These are phyloP conservation scores for Rugalucina vietnamica DNA, from an alignment of 2,888 invertebrate species.

Conservation along the genomic window DNA sequence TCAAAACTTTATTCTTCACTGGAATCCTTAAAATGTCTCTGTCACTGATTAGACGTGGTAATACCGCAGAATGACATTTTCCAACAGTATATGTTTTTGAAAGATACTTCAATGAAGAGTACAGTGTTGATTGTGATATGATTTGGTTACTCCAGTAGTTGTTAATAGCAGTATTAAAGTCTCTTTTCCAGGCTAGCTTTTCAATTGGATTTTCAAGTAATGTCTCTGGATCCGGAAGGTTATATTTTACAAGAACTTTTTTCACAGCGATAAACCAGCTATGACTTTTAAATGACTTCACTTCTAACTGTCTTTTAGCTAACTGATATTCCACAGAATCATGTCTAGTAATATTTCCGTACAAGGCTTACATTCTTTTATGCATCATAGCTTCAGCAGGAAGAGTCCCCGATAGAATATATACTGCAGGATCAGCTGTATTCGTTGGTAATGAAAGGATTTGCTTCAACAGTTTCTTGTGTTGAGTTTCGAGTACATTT, in stretches of 20 bases:
- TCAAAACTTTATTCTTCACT: neutral
- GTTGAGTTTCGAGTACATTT: slow-evolving; percentile 7
- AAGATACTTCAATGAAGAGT: neutral
- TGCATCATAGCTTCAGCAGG: too few species aligned
- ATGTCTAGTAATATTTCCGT: slow-evolving; percentile 13
- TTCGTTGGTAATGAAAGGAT: slow-evolving; percentile 16
- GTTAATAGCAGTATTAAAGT: neutral
- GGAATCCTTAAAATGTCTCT: neutral
- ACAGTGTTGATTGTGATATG: neutral
- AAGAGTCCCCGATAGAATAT: slow-evolving; percentile 27
- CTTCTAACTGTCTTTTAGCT: slow-evolving; percentile 14
- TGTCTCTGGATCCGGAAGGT: neutral
- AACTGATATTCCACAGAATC: neutral
- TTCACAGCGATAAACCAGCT: slow-evolving; percentile 33
- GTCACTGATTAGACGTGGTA: neutral
- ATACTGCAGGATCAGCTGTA: slow-evolving; percentile 24
- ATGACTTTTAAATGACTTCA: neutral
- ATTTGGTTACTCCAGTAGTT: neutral
- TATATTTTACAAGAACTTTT: neutral
- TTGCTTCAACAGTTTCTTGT: slow-evolving; percentile 26
- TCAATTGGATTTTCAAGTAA: neutral
- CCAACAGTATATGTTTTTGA: neutral
- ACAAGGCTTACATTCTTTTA: slow-evolving; percentile 8
- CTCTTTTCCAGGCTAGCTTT: neutral
- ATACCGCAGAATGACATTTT: neutral